Conservation (phyloP, 1,140 invertebrate species). For the Globodera rostochiensis region DNA sequence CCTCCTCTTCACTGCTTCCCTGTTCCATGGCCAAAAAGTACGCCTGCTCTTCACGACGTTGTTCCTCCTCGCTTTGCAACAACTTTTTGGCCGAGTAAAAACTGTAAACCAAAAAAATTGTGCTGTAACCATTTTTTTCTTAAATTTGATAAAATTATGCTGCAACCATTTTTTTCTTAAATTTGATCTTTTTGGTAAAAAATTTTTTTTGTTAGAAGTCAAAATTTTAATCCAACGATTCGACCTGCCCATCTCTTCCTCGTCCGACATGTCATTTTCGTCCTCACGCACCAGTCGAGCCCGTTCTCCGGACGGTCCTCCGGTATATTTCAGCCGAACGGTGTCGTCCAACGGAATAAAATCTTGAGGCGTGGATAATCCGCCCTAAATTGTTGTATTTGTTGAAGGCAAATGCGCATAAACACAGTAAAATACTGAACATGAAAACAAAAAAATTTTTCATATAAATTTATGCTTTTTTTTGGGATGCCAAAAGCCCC, state of each 20-base stretch:
- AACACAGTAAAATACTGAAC: too few relatives aligned
- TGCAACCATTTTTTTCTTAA: not conserved
- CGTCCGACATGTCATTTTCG: conserved; percentile 55
- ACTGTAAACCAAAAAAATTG: conserved; percentile 33
- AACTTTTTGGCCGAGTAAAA: conserved; percentile 50
- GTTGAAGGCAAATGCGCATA: too few relatives aligned
- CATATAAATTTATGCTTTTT: too few relatives aligned
- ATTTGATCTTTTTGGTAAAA: not conserved
- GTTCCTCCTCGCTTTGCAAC: conserved; percentile 45
- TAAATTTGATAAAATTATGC: not conserved
- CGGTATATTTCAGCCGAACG: conserved; percentile 20
- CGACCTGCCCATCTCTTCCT: conserved; percentile 39
- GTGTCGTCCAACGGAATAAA: conserved; percentile 51
- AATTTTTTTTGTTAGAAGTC: not conserved
- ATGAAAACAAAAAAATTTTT: too few relatives aligned
- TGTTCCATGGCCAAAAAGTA: conserved; percentile 48
- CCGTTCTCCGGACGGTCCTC: conserved; percentile 29
- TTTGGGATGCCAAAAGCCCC: too few relatives aligned
- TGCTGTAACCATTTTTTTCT: conserved; percentile 17
- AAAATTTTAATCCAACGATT: not conserved
- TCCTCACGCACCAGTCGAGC: conserved; percentile 50
- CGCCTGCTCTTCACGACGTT: conserved; percentile 46
- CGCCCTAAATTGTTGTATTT: not conserved
- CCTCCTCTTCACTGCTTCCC: conserved; percentile 46
- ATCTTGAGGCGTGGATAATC: conserved; percentile 12